Conservation (phyloP, 2,797 vertebrate genomes). For the Hyperoplus lanceolatus region DNA sequence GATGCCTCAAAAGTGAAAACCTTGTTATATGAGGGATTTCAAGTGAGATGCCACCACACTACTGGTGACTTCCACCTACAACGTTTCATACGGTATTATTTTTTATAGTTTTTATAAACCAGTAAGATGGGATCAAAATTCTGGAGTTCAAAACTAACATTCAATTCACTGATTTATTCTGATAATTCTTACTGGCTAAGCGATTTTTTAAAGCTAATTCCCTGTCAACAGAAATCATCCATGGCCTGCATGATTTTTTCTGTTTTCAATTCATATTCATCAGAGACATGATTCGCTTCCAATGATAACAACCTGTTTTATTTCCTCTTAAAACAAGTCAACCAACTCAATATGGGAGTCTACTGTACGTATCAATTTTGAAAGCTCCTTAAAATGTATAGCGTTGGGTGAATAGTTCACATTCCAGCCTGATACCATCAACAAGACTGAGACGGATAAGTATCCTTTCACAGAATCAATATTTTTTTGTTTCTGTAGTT, state of each 20-base stretch:
- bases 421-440: conserved; percentile 60
- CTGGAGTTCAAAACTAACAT: not conserved
- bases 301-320: conserved; percentile 49
- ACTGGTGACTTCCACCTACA: not conserved
- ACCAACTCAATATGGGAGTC: conserved; percentile 14
- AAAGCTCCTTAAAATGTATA: conserved; percentile 36
- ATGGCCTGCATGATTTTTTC: conserved; percentile 23
- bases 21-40: not conserved
- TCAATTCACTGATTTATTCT: conserved; percentile 20
- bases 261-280: conserved; percentile 53
- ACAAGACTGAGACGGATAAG: conserved; percentile 21
- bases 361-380: conserved; percentile 25
- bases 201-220: conserved; percentile 7
- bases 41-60: not conserved
- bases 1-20: not conserved
- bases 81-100: not conserved
- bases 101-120: not conserved
- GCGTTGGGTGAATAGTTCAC: conserved; percentile 48
- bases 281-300: conserved; percentile 42
- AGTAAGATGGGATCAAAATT: not conserved
- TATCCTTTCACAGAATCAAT: conserved; percentile 48
- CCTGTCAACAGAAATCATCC: conserved; percentile 42
- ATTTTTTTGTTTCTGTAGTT: conserved; percentile 40
- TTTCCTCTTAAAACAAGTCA: conserved; percentile 58
- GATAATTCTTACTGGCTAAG: conserved; percentile 13